Base-by-base conservation (phyloP, 2,888 invertebrate genomes). In the Lithophane socia region DNA sequence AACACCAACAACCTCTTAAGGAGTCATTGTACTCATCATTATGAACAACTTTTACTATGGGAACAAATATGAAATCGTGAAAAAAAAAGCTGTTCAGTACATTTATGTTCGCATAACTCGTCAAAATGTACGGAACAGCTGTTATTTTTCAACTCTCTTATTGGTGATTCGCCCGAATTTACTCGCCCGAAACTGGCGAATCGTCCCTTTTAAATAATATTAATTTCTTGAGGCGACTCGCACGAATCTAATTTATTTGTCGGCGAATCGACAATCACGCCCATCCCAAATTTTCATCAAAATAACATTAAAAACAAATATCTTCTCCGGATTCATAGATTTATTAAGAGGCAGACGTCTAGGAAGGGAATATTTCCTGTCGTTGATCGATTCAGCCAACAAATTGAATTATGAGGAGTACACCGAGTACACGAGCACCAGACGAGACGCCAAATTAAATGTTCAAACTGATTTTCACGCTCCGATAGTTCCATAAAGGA, bases 301-400 rank as follows among this genome's bases (percentile, higher is more conserved):
- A 56, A 52, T 37, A 44, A 37, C 49, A 64, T 58, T 29, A 47
- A 66, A 73, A 73, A 61, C 58, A 77, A 81, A 79, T 29, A 63
- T 73, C 21, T 70, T 66, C 64, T 5, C 29, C 63, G 37, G 66
- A 75, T 69, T 49, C 42, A 52, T 60, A n/a, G 65, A 77, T 80
- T 77, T 76, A 72, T 65, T 77, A 79, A 80, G 78, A 82, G 76
- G 83, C 82, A 82, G 82, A 80, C 84, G 84, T 82, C 88, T 87
- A 85, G 89, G 87, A 89, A 89, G 86, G 82, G 87, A 83, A 91
- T 87, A 89, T 92, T 93, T 93, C 93, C 93, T 91, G 90, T 76
- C 88, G 85, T 74, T 92, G 93, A 94, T 94, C 93, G 93, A 93
- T 93, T 93, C 90, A 89, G 86, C 90, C 92, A 93, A 91, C 94